Evolutionary conservation across 1,140 invertebrate genomes (phyloP), one percentile per base, ranked within the genome.

Genomic region (Ctenoplectra terminalis): DNA sequence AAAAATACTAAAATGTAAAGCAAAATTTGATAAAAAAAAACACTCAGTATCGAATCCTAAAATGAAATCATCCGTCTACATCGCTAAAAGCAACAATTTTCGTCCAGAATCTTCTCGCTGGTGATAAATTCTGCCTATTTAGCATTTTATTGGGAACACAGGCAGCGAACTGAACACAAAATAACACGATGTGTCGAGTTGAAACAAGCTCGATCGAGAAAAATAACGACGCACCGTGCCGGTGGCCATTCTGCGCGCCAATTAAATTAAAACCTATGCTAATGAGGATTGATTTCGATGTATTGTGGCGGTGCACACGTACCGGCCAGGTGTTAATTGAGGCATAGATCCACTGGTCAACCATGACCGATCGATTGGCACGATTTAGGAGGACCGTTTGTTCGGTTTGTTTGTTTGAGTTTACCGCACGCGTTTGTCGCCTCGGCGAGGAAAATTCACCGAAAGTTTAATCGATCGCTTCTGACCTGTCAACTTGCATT

Each of bases 371-470:
- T 79, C 43, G 76, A 78, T 85, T 85, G 84, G 77, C 77, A 58
- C 77, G 83, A 85, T 86, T 86, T 81, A 86, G 67, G 75, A 63
- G 84, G 79, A 52, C 60, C 77, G 83, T 86, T 86, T 85, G 83
- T 76, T 81, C 66, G 52, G 64, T 75, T 86, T 85, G 84, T 81
- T 86, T 86, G 83, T 70, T 84, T 71, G 74, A 80, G 75, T 85
- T 79, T 56, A 54, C 61, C 56, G 29, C 77, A 23, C 70, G 81
- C 69, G 83, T 79, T 67, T 69, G 72, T 83, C 54, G 73, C 50
- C 15, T 46, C 40, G 37, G n/a, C 26, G 26, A 4, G 1, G 64
- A 67, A 43, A 67, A 67, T 46, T 46, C 40, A 1, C 11, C 20
- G 64, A 46, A 66, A 46, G 26, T 66, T 66, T 17, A 20, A 66